A percentile compares a stretch with the other conserved stretches of the same genome.
Evolutionary conservation across 2,113 vertebrate genomes (phyloP).

Genomic region (Siniperca knerii): DNA sequence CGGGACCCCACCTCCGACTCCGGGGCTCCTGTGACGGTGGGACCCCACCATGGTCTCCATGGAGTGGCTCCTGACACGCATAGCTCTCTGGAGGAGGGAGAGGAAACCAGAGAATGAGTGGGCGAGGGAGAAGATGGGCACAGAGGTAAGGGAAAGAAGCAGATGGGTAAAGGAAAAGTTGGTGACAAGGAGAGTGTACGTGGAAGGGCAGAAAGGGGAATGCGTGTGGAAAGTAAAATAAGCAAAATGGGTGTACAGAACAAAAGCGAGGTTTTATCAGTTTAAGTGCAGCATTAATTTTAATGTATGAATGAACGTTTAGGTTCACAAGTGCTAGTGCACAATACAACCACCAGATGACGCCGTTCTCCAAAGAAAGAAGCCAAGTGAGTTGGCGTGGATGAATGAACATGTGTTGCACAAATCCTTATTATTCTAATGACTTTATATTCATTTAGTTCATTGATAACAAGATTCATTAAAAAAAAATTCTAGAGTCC

Average conservation of each 20-base stretch:
- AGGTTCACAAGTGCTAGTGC: background rate
- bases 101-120: background rate
- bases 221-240: background rate
- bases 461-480: background rate
- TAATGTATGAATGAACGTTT: background rate
- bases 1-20: constrained; percentile 85
- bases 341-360: constrained; percentile 53
- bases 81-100: constrained; percentile 88
- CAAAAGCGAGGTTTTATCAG: background rate
- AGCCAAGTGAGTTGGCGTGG: background rate
- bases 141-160: background rate
- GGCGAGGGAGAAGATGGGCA: background rate
- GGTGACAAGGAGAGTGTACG: background rate
- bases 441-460: background rate
- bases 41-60: constrained; percentile 98
- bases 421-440: background rate
- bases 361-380: constrained; percentile 25
- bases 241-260: background rate
- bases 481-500: too few species aligned
- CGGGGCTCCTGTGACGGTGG: constrained; percentile 87
- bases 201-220: background rate
- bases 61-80: constrained; percentile 97
- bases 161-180: background rate
- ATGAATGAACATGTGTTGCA: background rate
- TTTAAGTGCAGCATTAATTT: background rate